These are phyloP conservation scores for Ciconia boyciana DNA, from an alignment of 2,113 vertebrate genomes.

Conservation along the genomic window DNA sequence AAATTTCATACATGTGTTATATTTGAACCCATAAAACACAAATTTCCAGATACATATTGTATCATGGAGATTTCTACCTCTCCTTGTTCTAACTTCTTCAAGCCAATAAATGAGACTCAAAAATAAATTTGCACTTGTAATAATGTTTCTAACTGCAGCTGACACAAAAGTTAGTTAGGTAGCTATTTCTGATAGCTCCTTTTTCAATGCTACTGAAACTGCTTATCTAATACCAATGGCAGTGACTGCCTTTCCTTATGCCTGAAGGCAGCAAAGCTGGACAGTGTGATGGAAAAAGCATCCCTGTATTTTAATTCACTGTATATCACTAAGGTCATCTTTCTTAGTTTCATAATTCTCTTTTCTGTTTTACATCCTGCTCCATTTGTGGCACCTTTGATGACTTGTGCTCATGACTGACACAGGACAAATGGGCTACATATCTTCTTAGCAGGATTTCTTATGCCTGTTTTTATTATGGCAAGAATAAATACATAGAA, in stretches of 20 bases:
- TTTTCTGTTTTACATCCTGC: neutral
- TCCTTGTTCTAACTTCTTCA: neutral
- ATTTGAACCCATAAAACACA: neutral
- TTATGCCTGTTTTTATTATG: neutral
- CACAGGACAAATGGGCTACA: neutral
- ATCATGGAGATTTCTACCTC: neutral
- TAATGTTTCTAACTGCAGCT: neutral
- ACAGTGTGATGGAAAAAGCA: neutral
- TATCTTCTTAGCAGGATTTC: neutral
- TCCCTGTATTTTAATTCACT: neutral
- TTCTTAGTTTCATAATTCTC: neutral
- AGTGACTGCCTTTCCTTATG: neutral
- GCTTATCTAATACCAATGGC: neutral
- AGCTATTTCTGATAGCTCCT: neutral
- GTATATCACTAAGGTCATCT: neutral
- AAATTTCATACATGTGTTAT: neutral
- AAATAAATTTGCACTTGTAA: neutral
- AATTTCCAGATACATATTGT: neutral
- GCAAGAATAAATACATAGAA: neutral
- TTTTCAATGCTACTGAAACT: neutral
- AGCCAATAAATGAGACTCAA: neutral
- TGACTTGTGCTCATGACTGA: neutral
- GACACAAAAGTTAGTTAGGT: neutral
- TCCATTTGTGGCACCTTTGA: neutral
- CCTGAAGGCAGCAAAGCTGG: neutral